Conservation (phyloP, 2,888 invertebrate genomes). For the Ariolimax columbianus region DNA sequence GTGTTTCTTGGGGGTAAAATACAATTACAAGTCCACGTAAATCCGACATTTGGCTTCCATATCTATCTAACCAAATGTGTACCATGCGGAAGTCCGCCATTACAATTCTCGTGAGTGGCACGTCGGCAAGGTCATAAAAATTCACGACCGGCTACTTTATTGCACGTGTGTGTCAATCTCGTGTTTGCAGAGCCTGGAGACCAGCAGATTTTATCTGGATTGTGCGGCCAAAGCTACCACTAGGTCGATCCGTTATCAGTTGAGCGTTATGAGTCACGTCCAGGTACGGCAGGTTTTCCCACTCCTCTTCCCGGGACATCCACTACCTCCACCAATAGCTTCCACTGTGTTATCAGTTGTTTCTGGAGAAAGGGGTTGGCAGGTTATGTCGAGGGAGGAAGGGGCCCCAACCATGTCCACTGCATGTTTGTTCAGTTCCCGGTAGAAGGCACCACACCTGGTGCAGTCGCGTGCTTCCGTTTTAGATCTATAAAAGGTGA, state of each 20-base stretch:
- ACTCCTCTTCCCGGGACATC: background rate
- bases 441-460: too few species aligned
- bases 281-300: conserved; percentile 16
- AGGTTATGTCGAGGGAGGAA: too few species aligned
- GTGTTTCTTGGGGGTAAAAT: too few species aligned
- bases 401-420: too few species aligned
- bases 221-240: conserved; percentile 16
- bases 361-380: background rate
- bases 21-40: too few species aligned
- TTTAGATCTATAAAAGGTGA: too few species aligned
- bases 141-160: conserved; percentile 31
- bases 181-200: conserved; percentile 32
- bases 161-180: conserved; percentile 22
- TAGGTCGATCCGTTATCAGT: conserved; percentile 29
- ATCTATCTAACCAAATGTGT: too few species aligned
- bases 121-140: conserved; percentile 13
- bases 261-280: conserved; percentile 21
- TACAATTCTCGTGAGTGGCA: background rate
- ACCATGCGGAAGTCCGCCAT: conserved; percentile 13
- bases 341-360: background rate
- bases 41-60: too few species aligned
- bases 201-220: conserved; percentile 27
- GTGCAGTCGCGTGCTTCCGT: too few species aligned
- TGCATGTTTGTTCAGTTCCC: too few species aligned
- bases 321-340: background rate